Percentiles rank a stretch among this genome's conserved stretches.
phyloP scores from a whole-genome alignment of 1,140 invertebrate species.

The Rhizoglyphus robini region DNA sequence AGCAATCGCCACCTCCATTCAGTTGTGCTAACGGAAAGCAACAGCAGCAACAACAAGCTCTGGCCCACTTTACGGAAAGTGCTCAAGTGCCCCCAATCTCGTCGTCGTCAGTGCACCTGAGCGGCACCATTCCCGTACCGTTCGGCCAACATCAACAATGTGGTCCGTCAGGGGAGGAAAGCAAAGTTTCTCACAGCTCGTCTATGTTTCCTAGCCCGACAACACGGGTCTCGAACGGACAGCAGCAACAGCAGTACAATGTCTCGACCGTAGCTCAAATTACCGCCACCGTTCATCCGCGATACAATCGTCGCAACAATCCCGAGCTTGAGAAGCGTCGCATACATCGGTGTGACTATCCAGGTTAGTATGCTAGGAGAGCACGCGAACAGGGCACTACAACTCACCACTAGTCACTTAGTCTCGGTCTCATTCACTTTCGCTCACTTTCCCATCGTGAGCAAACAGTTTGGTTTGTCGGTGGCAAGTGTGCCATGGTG shows the following conservation, averaged over 20 bases:
- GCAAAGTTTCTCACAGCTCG: conserved; percentile 4
- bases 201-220: neutral
- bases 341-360: conserved; percentile 88
- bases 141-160: neutral
- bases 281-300: neutral
- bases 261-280: neutral
- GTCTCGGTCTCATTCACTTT: neutral
- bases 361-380: conserved; percentile 47
- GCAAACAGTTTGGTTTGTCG: neutral
- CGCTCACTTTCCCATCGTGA: neutral
- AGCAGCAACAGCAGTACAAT: neutral
- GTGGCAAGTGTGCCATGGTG: neutral
- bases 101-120: neutral
- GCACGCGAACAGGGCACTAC: neutral
- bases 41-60: neutral
- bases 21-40: conserved; percentile 1
- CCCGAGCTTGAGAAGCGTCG: conserved; percentile 84
- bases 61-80: neutral
- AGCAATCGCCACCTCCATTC: conserved; percentile 4
- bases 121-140: neutral
- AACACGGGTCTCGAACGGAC: neutral
- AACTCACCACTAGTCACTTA: too few species aligned
- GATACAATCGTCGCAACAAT: conserved; percentile 78
- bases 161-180: neutral
- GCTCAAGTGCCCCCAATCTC: conserved; percentile 14